phyloP scores from a whole-genome alignment of 2,888 invertebrate species.

The Epinotia brunnichana region DNA sequence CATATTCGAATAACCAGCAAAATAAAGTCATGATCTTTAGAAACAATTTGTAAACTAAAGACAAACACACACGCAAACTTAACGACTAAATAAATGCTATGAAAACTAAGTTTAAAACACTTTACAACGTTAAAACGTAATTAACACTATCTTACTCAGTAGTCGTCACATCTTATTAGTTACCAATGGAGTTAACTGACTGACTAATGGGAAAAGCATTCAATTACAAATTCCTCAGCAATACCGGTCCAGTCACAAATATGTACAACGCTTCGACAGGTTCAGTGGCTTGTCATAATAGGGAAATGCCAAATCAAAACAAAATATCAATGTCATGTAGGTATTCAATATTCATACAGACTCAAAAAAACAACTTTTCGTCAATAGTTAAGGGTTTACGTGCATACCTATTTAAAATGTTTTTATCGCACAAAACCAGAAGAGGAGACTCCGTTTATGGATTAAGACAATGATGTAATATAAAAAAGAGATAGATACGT shows the following conservation, averaged over 20 bases:
- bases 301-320: neutral
- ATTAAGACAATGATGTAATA: too few relatives aligned
- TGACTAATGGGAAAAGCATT: constrained; percentile 7
- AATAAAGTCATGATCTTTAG: too few relatives aligned
- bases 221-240: constrained; percentile 16
- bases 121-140: neutral
- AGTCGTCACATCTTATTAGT: constrained; percentile 4
- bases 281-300: neutral
- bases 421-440: too few relatives aligned
- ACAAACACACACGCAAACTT: too few relatives aligned
- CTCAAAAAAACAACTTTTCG: too few relatives aligned
- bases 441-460: too few relatives aligned
- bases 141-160: neutral
- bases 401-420: too few relatives aligned
- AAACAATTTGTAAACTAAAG: too few relatives aligned
- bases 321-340: neutral
- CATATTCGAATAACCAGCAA: too few relatives aligned
- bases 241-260: neutral
- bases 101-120: neutral
- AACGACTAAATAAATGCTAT: neutral
- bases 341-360: too few relatives aligned
- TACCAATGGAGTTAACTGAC: constrained; percentile 3
- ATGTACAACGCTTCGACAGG: neutral
- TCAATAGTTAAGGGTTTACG: too few relatives aligned
- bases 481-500: too few relatives aligned